A percentile compares a stretch with the other conserved stretches of the same genome.
Conservation (phyloP, 1,140 invertebrate species). For the Diplogasteroides magnus region DNA sequence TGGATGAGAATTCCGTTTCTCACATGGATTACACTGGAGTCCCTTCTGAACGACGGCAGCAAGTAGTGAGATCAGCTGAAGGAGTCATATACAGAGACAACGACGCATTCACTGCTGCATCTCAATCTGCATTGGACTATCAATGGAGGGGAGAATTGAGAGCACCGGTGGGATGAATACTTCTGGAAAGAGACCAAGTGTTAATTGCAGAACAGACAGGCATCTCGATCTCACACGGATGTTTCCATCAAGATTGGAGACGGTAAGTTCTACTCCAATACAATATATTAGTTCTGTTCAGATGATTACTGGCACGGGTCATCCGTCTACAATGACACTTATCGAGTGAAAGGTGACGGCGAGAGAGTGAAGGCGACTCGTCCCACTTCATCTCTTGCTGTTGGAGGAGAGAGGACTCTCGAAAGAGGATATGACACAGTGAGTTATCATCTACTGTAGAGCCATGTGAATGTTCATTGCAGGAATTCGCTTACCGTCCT, state of each 20-base stretch:
- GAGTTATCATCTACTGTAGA: too few species aligned
- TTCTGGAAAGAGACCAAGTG: too few species aligned
- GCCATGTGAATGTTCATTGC: too few species aligned
- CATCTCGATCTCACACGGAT: too few species aligned
- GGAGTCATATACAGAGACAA: background rate
- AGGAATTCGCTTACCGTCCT: background rate
- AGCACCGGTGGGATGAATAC: background rate
- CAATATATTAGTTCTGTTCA: background rate
- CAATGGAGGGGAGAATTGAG: background rate
- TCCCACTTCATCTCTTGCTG: background rate
- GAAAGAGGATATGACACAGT: background rate
- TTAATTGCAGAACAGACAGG: too few species aligned
- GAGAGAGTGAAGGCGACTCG: background rate
- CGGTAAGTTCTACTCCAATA: background rate
- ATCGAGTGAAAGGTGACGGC: background rate
- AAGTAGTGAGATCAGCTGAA: background rate
- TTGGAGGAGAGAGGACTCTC: background rate
- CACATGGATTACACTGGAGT: background rate
- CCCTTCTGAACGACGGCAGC: background rate
- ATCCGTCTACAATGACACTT: background rate
- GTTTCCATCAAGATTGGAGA: background rate
- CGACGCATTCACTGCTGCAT: background rate
- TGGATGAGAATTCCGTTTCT: background rate
- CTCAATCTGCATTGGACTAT: background rate
- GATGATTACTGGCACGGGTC: background rate